phyloP scores from a whole-genome alignment of 2,113 vertebrate species.

The Pedionomus torquatus region DNA sequence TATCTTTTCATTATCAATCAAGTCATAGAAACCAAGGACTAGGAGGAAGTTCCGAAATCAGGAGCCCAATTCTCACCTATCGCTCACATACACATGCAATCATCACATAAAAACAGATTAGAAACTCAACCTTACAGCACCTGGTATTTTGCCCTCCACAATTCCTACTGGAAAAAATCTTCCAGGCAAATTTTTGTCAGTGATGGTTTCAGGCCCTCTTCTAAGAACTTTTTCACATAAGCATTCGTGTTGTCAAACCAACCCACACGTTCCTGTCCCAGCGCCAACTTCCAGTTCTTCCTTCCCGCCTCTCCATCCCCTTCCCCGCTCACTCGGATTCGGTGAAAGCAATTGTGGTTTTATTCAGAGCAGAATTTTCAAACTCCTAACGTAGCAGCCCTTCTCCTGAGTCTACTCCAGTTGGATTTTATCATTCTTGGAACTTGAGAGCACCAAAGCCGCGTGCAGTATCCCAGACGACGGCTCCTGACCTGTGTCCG shows the following conservation, averaged over 20 bases:
- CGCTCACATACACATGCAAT: background rate
- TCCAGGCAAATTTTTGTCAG: background rate
- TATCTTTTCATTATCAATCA: background rate
- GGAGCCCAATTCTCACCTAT: background rate
- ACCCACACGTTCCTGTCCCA: accelerated
- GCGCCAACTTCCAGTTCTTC: background rate
- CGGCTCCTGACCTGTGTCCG: background rate
- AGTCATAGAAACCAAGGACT: background rate
- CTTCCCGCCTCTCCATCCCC: background rate
- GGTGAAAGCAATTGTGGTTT: background rate
- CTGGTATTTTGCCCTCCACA: background rate
- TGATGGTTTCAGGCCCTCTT: background rate
- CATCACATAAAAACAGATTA: background rate
- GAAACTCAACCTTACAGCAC: background rate
- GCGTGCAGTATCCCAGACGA: accelerated
- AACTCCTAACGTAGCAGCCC: background rate
- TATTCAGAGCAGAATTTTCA: background rate
- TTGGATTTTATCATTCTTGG: background rate
- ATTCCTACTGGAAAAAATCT: background rate
- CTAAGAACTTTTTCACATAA: background rate
- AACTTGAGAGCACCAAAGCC: background rate
- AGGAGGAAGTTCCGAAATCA: background rate
- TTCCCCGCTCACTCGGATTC: background rate
- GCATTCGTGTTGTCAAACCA: background rate
- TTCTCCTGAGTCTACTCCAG: background rate